These are phyloP conservation scores for Chaenocephalus aceratus DNA, from an alignment of 2,113 vertebrate species.

Conservation along the genomic window DNA sequence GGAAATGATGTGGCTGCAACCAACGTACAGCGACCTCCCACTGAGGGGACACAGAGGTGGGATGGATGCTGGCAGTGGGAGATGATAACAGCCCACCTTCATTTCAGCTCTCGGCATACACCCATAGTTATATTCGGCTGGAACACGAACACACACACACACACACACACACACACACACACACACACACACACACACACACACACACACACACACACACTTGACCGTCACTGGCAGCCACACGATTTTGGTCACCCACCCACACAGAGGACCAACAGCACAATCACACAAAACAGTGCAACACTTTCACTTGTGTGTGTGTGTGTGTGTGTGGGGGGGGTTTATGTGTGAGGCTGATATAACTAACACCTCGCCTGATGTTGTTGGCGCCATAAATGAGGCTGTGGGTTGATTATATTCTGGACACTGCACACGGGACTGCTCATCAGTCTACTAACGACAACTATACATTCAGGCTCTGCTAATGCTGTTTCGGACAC, in stretches of 20 bases:
- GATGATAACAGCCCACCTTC: conserved; percentile 49
- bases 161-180: not conserved
- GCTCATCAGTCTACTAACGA: not conserved
- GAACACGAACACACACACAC: not conserved
- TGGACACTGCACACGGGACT: conserved; percentile 1
- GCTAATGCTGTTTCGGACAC: not conserved
- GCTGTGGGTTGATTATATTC: conserved; percentile 3
- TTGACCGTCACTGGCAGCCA: conserved; percentile 21
- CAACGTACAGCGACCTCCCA: conserved; percentile 46
- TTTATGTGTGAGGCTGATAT: conserved; percentile 32
- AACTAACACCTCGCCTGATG: conserved; percentile 33
- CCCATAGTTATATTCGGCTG: not conserved
- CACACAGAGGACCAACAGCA: conserved; percentile 47
- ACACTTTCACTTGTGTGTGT: conserved; percentile 26
- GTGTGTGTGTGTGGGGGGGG: conserved; percentile 24
- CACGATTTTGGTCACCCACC: conserved; percentile 43
- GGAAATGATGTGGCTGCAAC: conserved; percentile 57
- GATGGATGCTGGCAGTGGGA: conserved; percentile 35
- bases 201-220: conserved; percentile 25
- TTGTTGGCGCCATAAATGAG: conserved; percentile 1
- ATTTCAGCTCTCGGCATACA: conserved; percentile 44
- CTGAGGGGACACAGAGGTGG: conserved; percentile 49
- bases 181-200: conserved; percentile 34
- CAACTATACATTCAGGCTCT: not conserved
- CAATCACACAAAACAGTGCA: conserved; percentile 52